These are phyloP conservation scores for Neopipo cinnamomea DNA, from an alignment of 2,113 vertebrate species.

Conservation along the genomic window DNA sequence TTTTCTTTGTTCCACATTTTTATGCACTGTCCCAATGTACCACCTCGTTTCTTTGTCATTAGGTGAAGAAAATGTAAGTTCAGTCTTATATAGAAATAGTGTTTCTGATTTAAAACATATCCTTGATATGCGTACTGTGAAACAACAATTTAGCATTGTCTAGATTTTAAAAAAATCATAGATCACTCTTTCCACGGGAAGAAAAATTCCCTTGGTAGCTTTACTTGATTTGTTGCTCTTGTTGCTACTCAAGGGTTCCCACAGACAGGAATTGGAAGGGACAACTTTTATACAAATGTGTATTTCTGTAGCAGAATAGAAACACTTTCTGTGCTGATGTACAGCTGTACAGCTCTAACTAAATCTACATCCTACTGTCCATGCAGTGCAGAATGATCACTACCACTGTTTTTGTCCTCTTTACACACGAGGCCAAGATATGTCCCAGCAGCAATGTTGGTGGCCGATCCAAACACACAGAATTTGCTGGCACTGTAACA, in stretches of 20 bases:
- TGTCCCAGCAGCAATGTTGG: not conserved
- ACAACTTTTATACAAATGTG: not conserved
- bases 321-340: not conserved
- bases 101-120: not conserved
- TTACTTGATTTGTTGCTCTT: not conserved
- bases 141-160: not conserved
- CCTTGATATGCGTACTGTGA: not conserved
- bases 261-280: not conserved
- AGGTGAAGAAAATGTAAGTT: not conserved
- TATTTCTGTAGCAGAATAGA: not conserved
- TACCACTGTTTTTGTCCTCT: not conserved
- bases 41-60: not conserved
- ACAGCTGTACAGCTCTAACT: not conserved
- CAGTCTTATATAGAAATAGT: not conserved
- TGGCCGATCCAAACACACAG: not conserved
- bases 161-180: not conserved
- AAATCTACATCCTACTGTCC: not conserved
- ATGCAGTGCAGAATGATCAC: not conserved
- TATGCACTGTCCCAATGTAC: not conserved
- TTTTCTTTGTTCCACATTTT: not conserved
- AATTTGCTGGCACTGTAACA: not conserved
- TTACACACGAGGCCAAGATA: not conserved
- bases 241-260: not conserved
- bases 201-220: not conserved
- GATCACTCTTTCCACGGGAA: not conserved